Evolutionary conservation across 2,113 vertebrate species (phyloP).

Genomic region (Murina feae): DNA sequence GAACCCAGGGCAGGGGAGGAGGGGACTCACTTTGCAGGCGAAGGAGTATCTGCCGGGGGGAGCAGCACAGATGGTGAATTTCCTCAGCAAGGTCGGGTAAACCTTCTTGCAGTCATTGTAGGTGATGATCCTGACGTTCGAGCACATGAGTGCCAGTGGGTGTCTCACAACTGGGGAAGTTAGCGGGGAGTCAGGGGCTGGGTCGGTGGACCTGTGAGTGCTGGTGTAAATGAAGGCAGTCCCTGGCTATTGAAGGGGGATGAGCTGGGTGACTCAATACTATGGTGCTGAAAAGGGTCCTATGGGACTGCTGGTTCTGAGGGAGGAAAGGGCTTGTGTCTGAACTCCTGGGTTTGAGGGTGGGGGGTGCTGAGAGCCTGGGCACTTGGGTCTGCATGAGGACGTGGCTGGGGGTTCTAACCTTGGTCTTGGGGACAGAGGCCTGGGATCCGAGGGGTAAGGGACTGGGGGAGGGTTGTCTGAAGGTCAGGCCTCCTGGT

Average conservation of each 20-base stretch:
- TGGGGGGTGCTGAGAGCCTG: not conserved
- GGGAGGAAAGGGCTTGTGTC: not conserved
- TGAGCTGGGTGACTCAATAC: not conserved
- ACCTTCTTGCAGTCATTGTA: conserved; percentile 35
- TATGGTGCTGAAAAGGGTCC: not conserved
- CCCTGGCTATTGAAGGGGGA: not conserved
- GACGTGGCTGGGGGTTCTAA: not conserved
- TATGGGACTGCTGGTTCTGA: not conserved
- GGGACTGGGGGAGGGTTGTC: not conserved
- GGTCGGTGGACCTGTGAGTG: rapidly evolving
- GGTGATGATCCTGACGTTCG: conserved; percentile 37
- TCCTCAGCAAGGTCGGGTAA: conserved; percentile 13
- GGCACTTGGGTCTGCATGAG: not conserved
- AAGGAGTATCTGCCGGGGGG: not conserved
- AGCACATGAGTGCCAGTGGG: conserved; percentile 34
- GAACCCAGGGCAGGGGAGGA: too few species aligned
- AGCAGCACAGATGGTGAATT: conserved; percentile 61
- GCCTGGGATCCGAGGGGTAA: not conserved
- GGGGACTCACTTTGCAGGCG: conserved; percentile 61
- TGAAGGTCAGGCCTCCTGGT: not conserved
- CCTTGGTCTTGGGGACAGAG: not conserved
- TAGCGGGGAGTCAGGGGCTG: too few species aligned
- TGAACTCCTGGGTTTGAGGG: not conserved
- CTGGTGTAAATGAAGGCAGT: too few species aligned
- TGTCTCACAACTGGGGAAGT: conserved; percentile 20